Evolutionary conservation across 2,888 invertebrate genomes (phyloP).

Genomic region (Brachynemurus nebulosus): DNA sequence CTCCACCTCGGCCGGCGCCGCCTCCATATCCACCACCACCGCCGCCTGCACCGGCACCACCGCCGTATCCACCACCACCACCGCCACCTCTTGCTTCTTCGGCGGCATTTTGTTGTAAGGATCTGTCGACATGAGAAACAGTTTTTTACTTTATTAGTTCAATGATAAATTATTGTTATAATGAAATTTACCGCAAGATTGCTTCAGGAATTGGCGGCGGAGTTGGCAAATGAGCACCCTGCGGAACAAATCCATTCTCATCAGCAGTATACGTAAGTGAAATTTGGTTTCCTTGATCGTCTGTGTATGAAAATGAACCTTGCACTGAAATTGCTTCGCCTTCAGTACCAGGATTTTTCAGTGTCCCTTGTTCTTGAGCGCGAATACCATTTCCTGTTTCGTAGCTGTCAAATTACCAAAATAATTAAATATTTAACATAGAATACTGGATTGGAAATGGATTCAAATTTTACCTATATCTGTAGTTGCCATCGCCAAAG

Average conservation of each 20-base stretch:
- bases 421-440: conserved; percentile 1
- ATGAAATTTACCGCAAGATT: conserved; percentile 29
- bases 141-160: not conserved
- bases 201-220: conserved; percentile 29
- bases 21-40: conserved; percentile 13
- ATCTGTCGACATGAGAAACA: conserved; percentile 29
- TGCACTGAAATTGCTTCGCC: conserved; percentile 47
- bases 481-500: conserved; percentile 34
- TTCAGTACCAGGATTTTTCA: conserved; percentile 50
- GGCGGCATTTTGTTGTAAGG: conserved; percentile 37
- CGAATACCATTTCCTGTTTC: conserved; percentile 64
- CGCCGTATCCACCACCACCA: conserved; percentile 14
- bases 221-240: conserved; percentile 30
- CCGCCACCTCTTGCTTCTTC: conserved; percentile 28
- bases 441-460: conserved; percentile 22
- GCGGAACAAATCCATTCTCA: conserved; percentile 36
- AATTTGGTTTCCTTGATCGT: conserved; percentile 47
- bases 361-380: conserved; percentile 56
- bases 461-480: no score
- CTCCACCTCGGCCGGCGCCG: conserved; percentile 33
- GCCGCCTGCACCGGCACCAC: conserved; percentile 9
- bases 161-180: not conserved
- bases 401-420: conserved; percentile 49
- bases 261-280: conserved; percentile 48
- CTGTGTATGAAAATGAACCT: conserved; percentile 46